phyloP scores from a whole-genome alignment of 2,113 vertebrate genomes.

The Leuciscus idus region DNA sequence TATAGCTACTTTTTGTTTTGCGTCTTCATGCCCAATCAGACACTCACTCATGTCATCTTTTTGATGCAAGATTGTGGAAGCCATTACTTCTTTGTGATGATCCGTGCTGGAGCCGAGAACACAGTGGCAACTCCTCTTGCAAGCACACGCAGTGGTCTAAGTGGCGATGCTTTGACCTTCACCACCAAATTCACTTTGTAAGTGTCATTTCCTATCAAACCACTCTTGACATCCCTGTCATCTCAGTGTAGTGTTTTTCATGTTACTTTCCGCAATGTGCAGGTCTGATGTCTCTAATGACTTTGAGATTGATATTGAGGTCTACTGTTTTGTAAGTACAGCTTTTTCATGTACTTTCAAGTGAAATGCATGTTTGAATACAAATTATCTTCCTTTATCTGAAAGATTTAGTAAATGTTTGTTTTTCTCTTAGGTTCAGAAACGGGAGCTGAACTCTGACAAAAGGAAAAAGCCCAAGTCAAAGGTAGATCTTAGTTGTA shows the following conservation, averaged over 20 bases:
- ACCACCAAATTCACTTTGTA: constrained; percentile 88
- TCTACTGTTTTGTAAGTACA: constrained; percentile 89
- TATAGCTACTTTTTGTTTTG: neutral
- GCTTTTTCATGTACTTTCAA: neutral
- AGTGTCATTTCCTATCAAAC: constrained; percentile 62
- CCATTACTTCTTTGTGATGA: constrained; percentile 89
- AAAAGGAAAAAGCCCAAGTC: constrained; percentile 95
- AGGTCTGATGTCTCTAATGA: constrained; percentile 88
- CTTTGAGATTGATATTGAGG: constrained; percentile 90
- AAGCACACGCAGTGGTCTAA: constrained; percentile 83
- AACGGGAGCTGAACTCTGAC: constrained; percentile 80
- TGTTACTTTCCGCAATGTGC: constrained; percentile 33
- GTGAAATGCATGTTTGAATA: neutral
- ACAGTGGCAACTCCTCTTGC: constrained; percentile 88
- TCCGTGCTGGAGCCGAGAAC: constrained; percentile 88
- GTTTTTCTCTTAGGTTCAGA: constrained; percentile 82
- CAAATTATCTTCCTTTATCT: neutral
- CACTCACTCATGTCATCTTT: neutral
- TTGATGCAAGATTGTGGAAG: constrained; percentile 82
- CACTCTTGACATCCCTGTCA: neutral
- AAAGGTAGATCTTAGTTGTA: constrained; percentile 78
- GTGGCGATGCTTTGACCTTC: constrained; percentile 90
- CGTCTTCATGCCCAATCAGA: neutral
- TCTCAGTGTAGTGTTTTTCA: neutral
- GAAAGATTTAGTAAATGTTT: constrained; percentile 2